phyloP scores from a whole-genome alignment of 2,888 invertebrate genomes.

The Acrocyrtus sp. region DNA sequence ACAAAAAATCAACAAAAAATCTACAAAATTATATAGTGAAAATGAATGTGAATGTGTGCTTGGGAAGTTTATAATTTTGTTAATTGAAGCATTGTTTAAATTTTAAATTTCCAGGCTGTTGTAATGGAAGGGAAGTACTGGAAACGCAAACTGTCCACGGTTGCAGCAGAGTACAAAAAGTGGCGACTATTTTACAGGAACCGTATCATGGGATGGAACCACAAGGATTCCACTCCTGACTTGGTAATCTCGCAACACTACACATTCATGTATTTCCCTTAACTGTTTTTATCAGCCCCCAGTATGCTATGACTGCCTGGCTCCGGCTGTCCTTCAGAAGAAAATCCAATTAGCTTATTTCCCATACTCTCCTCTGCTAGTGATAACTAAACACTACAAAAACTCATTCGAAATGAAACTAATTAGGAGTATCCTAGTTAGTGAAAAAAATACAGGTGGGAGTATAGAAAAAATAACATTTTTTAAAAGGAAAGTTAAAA shows the following conservation, averaged over 20 bases:
- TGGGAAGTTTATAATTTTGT: neutral
- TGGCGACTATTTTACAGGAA: constrained; percentile 94
- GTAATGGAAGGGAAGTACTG: constrained; percentile 99
- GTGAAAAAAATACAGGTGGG: too few relatives aligned
- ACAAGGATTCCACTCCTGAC: constrained; percentile 70
- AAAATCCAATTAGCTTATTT: neutral
- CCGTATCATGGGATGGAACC: constrained; percentile 79
- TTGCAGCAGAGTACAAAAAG: constrained; percentile 98
- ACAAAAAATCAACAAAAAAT: too few relatives aligned
- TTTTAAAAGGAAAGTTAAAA: too few relatives aligned
- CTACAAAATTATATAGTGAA: too few relatives aligned
- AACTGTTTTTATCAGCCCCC: neutral
- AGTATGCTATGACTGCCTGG: neutral
- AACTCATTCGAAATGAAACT: too few relatives aligned
- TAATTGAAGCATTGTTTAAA: too few relatives aligned
- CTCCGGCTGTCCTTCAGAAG: neutral
- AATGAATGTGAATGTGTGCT: neutral
- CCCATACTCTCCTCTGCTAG: neutral
- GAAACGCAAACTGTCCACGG: constrained; percentile 96
- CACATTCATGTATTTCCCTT: neutral
- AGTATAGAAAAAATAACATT: too few relatives aligned
- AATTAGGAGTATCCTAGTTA: too few relatives aligned
- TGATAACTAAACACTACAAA: neutral
- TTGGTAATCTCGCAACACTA: constrained; percentile 31
- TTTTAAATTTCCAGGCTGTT: constrained; percentile 77